Base-by-base conservation (phyloP, 2,888 invertebrate genomes). In the Megastigmus dorsalis region DNA sequence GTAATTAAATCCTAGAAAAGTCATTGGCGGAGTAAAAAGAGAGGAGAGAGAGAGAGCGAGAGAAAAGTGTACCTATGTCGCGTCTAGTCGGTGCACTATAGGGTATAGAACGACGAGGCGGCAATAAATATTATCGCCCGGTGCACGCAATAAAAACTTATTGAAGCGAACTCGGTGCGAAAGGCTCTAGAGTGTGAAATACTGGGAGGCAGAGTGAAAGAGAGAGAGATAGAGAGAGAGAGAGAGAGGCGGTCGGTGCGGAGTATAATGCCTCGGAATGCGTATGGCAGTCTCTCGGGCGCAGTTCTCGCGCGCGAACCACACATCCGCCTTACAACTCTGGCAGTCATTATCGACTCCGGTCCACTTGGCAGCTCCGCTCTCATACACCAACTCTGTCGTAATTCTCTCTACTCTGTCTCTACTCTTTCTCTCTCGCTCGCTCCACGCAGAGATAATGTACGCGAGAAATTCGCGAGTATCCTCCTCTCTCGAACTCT, bases 271-370 rank as follows among this genome's bases (percentile, higher is more conserved):
- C 50, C 50, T 10, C 10, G 66, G 59, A 66, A 72, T 72, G 66
- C 52, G 38, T 23, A 4, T 57, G 45, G 5, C 18, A 10, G 52
- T 70, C 43, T 70, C 43, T 52, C 23, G 6, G 3, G 33, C 30
- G 3, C 45, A 18, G 20, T 36, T 23, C 36, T 43, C 55, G 48
- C n/a, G 10, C 20, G 18, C 15, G n/a, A n/a, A n/a, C n/a, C 15
- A 50, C 33, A 57, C 33, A 67, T 57, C 36, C 41, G 57, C 23
- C 38, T 69, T n/a, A n/a, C 33, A n/a, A 10, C 28, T 33, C 13
- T n/a, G 10, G 54, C 48, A 54, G 66, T 73, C 65, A 73, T 72
- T 72, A 72, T 73, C 66, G 73, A 52, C 41, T 62, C 28, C 13
- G 48, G 43, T 59, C 43, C 59, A 57, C 45, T 36, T 36, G 7